phyloP scores from a whole-genome alignment of 2,888 invertebrate species.

The Noctua janthina region DNA sequence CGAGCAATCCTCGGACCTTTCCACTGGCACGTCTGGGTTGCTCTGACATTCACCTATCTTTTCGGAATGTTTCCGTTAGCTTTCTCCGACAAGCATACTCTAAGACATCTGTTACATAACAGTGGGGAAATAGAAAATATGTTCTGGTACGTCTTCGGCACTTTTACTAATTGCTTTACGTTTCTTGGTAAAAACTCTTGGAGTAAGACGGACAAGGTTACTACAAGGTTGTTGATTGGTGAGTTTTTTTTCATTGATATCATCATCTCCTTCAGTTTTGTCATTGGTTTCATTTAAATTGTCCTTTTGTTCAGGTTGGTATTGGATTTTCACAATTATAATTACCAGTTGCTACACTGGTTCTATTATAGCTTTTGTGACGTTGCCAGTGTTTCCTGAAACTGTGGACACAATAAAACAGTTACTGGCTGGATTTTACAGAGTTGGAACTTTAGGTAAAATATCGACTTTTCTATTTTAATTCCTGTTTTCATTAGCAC shows the following conservation, averaged over 20 bases:
- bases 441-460: conserved; percentile 93
- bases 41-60: conserved; percentile 93
- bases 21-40: conserved; percentile 95
- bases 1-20: conserved; percentile 96
- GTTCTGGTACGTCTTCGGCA: conserved; percentile 97
- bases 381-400: conserved; percentile 93
- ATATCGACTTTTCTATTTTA: no score
- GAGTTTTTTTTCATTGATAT: conserved; percentile 61
- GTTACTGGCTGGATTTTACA: conserved; percentile 92
- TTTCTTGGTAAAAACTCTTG: conserved; percentile 93
- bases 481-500: neutral
- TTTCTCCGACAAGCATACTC: conserved; percentile 93
- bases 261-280: no score
- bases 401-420: conserved; percentile 93
- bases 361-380: conserved; percentile 96
- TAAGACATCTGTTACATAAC: conserved; percentile 92
- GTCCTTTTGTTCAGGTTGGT: conserved; percentile 89
- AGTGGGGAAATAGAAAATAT: conserved; percentile 94
- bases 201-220: conserved; percentile 92
- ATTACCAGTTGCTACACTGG: conserved; percentile 96
- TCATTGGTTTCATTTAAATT: neutral
- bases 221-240: conserved; percentile 94
- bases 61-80: conserved; percentile 94
- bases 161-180: conserved; percentile 95
- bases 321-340: conserved; percentile 96